Conservation (phyloP, 2,888 invertebrate genomes). For the Stratiomys singularior region DNA sequence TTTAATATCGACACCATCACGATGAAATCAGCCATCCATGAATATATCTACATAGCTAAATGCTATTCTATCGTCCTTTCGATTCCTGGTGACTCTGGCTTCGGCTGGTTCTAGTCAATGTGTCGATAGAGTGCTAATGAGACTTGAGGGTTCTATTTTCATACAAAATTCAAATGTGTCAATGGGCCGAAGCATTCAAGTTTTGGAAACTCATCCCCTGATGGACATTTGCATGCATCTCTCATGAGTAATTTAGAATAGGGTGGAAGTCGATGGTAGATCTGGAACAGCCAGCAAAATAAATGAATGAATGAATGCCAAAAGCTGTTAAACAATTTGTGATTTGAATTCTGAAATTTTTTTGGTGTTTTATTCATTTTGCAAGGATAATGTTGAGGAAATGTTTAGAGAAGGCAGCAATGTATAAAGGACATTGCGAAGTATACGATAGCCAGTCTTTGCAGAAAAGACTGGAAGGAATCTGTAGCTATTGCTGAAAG, state of each 20-base stretch:
- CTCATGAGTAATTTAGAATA: not conserved
- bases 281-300: not conserved
- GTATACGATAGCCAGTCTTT: no score
- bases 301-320: not conserved
- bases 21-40: not conserved
- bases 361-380: not conserved
- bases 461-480: no score
- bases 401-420: no score
- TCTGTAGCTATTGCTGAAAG: no score
- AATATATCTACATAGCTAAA: not conserved
- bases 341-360: constrained; percentile 17
- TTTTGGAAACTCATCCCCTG: not conserved
- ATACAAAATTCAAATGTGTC: constrained; percentile 28
- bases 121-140: constrained; percentile 34
- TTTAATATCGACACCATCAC: constrained; percentile 20
- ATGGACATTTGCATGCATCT: constrained; percentile 5
- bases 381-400: no score
- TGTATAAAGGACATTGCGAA: no score
- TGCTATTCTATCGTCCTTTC: not conserved
- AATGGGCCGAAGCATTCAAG: not conserved
- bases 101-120: not conserved
- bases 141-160: constrained; percentile 11
- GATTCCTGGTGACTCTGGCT: not conserved
- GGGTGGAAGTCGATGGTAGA: not conserved
- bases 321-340: constrained; percentile 15